A percentile compares a stretch with the other conserved stretches of the same genome.
Conservation (phyloP, 2,797 vertebrate species). For the Acanthurus tractus region DNA sequence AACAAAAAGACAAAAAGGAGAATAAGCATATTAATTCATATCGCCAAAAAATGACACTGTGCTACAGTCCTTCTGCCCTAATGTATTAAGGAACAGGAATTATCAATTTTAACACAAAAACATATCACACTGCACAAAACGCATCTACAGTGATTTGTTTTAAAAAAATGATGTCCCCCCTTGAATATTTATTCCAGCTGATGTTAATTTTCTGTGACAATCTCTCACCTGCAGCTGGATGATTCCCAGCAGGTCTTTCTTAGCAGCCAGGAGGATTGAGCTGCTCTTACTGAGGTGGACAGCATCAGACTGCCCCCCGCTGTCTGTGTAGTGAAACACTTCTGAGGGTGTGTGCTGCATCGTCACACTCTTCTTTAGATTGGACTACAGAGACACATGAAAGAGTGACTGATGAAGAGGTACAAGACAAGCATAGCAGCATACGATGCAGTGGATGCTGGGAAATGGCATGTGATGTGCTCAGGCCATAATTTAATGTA, state of each 20-base stretch:
- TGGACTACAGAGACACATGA: constrained; percentile 69
- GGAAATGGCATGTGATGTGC: constrained; percentile 3
- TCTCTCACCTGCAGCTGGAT: constrained; percentile 91
- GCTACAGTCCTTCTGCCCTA: not conserved
- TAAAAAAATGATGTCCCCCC: not conserved
- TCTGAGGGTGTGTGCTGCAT: constrained; percentile 89
- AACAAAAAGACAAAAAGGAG: not conserved
- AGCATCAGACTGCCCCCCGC: constrained; percentile 74
- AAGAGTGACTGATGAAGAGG: not conserved
- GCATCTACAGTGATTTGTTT: not conserved
- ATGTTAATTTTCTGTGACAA: not conserved
- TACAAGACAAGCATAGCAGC: not conserved
- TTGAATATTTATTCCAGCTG: not conserved
- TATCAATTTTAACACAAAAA: not conserved
- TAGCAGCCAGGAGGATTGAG: constrained; percentile 91
- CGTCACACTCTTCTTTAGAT: constrained; percentile 89
- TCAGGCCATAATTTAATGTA: not conserved
- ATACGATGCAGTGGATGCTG: constrained; percentile 9
- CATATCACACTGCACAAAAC: not conserved
- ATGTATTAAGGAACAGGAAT: not conserved
- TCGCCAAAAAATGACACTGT: not conserved
- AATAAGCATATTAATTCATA: not conserved
- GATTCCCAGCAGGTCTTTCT: constrained; percentile 91
- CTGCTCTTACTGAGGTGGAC: constrained; percentile 84
- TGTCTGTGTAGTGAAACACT: constrained; percentile 88